Percentiles rank a stretch among this genome's conserved stretches.
These are phyloP conservation scores for Columba livia DNA, from an alignment of 2,113 vertebrate species.

Conservation along the genomic window DNA sequence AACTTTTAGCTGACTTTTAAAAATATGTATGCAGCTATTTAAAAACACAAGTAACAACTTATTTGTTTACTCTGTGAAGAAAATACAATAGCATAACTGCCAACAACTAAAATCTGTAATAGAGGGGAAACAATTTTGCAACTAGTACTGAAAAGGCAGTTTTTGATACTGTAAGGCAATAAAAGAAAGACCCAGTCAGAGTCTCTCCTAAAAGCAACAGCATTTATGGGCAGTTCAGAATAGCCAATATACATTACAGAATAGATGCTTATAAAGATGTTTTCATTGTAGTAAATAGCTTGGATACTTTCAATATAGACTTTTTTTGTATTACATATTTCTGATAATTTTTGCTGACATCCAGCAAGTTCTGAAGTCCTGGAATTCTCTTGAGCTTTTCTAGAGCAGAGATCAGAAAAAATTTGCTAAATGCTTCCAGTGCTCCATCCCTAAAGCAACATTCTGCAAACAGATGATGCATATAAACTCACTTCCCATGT, in stretches of 20 bases:
- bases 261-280: neutral
- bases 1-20: neutral
- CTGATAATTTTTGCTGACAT: slow-evolving; percentile 43
- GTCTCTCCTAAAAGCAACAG: neutral
- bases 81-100: neutral
- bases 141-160: neutral
- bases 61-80: neutral
- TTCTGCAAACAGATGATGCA: slow-evolving; percentile 74
- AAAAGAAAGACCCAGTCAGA: neutral
- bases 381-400: slow-evolving; percentile 47
- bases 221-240: neutral
- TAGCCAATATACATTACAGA: neutral
- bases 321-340: neutral
- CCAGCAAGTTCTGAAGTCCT: slow-evolving; percentile 17
- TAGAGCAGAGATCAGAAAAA: neutral
- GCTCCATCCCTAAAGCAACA: slow-evolving; percentile 55
- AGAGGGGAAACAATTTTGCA: neutral
- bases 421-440: slow-evolving; percentile 53
- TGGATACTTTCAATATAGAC: neutral
- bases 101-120: neutral
- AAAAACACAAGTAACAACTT: neutral
- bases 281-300: neutral
- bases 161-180: neutral
- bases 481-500: slow-evolving; percentile 65
- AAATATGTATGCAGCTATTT: neutral